Evolutionary conservation across 2,113 vertebrate species (phyloP), one percentile per base, ranked within the genome.

Genomic region (Thymallus thymallus): DNA sequence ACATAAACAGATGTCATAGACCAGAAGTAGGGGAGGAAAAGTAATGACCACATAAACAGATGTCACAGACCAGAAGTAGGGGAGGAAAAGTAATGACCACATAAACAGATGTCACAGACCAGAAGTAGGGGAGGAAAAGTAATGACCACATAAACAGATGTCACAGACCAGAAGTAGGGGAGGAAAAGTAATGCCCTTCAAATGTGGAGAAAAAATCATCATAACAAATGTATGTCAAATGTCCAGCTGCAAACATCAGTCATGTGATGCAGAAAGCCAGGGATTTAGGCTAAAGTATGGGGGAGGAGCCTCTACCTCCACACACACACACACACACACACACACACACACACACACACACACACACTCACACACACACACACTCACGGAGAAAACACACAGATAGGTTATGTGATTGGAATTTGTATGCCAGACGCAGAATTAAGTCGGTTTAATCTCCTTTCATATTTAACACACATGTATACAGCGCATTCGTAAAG

Each of bases 381-480:
- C 32, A 32, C 35, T 3, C 35, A 0, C 79, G 85, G 82, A 88
- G 90, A 88, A 92, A 92, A 92, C 90, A 84, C 85, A 89, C 90
- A 85, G 88, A 9, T 41, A 41, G 9, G 35, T 95, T 94, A 94
- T 91, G 90, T 93, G 94, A 93, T 95, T 93, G 91, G 93, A 94
- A 93, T 95, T 92, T 93, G 91, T 92, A 90, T 94, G 95, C 95
- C 95, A 95, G 95, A 95, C 91, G 90, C 92, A 89, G 88, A 93
- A 93, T 94, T 95, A 96, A 96, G 92, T 93, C 94, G 89, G 82
- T 90, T 92, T 96, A 96, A 96, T 96, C 96, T 96, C 90, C 94
- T 95, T 95, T 95, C 94, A 93, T 94, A 91, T 86, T 86, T 95
- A 95, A 93, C 64, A 58, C 72, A 73, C 71, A 45, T 51, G 24